These are phyloP conservation scores for Coranthus polyacanthus DNA, from an alignment of 2,797 vertebrate species.

Conservation along the genomic window DNA sequence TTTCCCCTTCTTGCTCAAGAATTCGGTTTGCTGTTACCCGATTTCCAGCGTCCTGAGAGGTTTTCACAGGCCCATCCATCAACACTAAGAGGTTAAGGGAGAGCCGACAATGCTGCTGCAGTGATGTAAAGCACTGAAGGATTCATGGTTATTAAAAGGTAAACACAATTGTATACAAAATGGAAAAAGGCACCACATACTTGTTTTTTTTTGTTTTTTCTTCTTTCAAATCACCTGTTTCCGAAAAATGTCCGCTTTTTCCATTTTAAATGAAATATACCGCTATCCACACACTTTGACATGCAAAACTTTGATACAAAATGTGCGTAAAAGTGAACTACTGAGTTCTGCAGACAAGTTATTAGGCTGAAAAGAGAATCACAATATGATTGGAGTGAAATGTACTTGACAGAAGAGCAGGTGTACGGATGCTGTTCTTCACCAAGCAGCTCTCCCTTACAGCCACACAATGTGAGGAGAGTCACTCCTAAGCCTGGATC, in stretches of 20 bases:
- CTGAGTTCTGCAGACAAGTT: conserved; percentile 30
- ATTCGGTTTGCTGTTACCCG: conserved; percentile 76
- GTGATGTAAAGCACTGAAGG: conserved; percentile 62
- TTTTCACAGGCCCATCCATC: conserved; percentile 81
- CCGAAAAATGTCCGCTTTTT: conserved; percentile 1
- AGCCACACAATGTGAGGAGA: conserved; percentile 54
- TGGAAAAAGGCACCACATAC: conserved; percentile 22
- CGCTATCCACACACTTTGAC: background rate
- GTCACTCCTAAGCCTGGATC: conserved; percentile 75
- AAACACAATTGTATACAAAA: conserved; percentile 38
- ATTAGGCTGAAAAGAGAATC: background rate
- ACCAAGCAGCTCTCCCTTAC: conserved; percentile 44
- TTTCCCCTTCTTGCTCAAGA: conserved; percentile 66
- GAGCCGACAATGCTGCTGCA: conserved; percentile 60
- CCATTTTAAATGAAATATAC: too few relatives aligned
- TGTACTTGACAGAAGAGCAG: conserved; percentile 56
- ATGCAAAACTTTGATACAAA: background rate
- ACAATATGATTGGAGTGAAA: conserved; percentile 31
- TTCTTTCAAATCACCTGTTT: conserved; percentile 12
- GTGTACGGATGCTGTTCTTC: conserved; percentile 50
- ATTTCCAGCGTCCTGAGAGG: conserved; percentile 78
- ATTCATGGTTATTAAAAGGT: conserved; percentile 64
- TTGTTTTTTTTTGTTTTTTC: background rate
- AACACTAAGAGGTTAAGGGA: conserved; percentile 73
- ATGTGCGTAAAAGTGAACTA: background rate